phyloP scores from a whole-genome alignment of 2,113 vertebrate genomes.

The Labrus mixtus region DNA sequence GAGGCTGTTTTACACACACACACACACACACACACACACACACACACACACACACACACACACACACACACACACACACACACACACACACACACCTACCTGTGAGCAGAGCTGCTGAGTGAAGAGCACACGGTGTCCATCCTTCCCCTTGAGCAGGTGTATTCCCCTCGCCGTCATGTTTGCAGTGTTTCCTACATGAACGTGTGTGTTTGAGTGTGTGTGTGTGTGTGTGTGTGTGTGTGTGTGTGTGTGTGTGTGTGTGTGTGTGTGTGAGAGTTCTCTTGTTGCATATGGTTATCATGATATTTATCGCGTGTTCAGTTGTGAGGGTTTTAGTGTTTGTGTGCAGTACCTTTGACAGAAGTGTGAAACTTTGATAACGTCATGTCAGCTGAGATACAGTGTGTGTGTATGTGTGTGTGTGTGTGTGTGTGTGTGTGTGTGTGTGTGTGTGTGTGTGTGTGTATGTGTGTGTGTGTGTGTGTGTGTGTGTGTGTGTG shows the following conservation, averaged over 20 bases:
- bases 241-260: neutral
- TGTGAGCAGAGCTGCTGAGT: slow-evolving; percentile 28
- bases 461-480: no score
- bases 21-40: neutral
- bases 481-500: no score
- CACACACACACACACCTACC: neutral
- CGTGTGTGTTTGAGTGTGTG: slow-evolving; percentile 15
- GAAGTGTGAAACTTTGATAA: slow-evolving; percentile 62
- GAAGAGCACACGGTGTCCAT: slow-evolving; percentile 36
- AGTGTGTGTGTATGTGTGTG: neutral
- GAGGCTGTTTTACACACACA: slow-evolving; percentile 27
- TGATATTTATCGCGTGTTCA: slow-evolving; percentile 68
- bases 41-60: no score
- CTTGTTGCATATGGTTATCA: slow-evolving; percentile 44
- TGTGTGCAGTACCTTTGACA: slow-evolving; percentile 59
- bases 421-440: neutral
- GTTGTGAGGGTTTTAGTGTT: slow-evolving; percentile 66
- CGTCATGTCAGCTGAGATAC: slow-evolving; percentile 46
- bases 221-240: neutral
- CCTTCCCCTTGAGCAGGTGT: slow-evolving; percentile 63
- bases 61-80: no score
- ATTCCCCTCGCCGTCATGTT: slow-evolving; percentile 68
- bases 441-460: slow-evolving; percentile 9
- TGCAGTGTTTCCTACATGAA: slow-evolving; percentile 66
- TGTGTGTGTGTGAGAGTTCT: slow-evolving; percentile 15